These are phyloP conservation scores for Blastobasis lacticolella DNA, from an alignment of 2,888 invertebrate genomes.

Conservation along the genomic window DNA sequence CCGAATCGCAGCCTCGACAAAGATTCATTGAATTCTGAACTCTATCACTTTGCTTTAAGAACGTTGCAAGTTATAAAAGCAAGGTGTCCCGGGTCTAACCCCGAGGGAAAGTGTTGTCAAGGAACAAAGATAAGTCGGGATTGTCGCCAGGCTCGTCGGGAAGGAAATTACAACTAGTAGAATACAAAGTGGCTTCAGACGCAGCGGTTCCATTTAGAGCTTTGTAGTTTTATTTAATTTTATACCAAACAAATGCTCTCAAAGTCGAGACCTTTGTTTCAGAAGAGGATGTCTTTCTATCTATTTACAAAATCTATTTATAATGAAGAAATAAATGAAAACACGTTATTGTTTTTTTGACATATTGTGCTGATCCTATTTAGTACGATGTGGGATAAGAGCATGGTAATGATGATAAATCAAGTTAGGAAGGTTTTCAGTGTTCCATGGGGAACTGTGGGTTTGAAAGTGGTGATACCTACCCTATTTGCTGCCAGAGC, in stretches of 20 bases:
- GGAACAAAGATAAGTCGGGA: slow-evolving; percentile 67
- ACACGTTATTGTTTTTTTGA: neutral
- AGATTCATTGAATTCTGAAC: slow-evolving; percentile 14
- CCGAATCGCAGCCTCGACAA: neutral
- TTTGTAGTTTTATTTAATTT: slow-evolving; percentile 3
- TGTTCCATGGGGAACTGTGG: too few relatives aligned
- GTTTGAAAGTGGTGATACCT: too few relatives aligned
- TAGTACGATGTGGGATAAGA: too few relatives aligned
- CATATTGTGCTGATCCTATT: neutral
- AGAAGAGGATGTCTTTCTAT: too few relatives aligned
- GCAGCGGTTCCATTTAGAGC: slow-evolving; percentile 35
- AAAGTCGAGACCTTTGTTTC: too few relatives aligned
- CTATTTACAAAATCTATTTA: neutral
- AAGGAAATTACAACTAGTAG: slow-evolving; percentile 60
- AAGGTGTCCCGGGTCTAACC: slow-evolving; percentile 22
- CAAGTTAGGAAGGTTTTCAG: too few relatives aligned
- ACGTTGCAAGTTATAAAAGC: slow-evolving; percentile 13
- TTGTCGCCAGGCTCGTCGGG: slow-evolving; percentile 56
- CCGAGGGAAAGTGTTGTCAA: slow-evolving; percentile 67
- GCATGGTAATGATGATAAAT: too few relatives aligned
- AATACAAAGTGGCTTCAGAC: slow-evolving; percentile 41
- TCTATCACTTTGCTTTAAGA: slow-evolving; percentile 15
- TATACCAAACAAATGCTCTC: too few relatives aligned
- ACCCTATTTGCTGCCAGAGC: too few relatives aligned
- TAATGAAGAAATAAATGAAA: neutral